Conservation (phyloP, 1,140 invertebrate genomes). For the Calosoma granatense region DNA sequence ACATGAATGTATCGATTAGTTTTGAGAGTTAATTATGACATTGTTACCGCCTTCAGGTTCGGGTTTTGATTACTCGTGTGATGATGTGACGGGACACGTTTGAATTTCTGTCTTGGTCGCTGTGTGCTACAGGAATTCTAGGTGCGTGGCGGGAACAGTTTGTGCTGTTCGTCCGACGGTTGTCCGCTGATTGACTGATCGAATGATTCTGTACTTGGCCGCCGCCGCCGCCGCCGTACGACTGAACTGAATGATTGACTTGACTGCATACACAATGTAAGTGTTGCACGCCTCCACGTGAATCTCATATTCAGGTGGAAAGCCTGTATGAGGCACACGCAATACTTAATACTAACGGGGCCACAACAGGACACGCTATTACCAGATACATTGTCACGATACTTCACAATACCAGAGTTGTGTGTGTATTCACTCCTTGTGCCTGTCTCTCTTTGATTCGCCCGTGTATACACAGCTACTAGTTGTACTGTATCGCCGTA, state of each 20-base stretch:
- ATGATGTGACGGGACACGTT: too few species aligned
- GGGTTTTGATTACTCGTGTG: too few species aligned
- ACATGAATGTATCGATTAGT: too few species aligned
- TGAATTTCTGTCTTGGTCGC: too few species aligned
- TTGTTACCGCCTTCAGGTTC: too few species aligned
- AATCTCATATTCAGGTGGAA: constrained; percentile 6
- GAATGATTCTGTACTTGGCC: neutral
- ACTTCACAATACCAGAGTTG: neutral
- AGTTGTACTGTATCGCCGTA: too few species aligned
- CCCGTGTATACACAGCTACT: neutral
- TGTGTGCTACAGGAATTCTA: too few species aligned
- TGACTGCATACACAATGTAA: neutral
- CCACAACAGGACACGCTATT: neutral
- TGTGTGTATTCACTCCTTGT: neutral
- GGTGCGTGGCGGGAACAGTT: too few species aligned
- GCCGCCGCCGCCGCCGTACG: too few species aligned
- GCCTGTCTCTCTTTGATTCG: neutral
- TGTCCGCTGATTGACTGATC: neutral
- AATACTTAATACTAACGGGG: constrained; percentile 5
- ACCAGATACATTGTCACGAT: neutral
- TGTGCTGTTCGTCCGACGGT: too few species aligned
- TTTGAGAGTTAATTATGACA: too few species aligned
- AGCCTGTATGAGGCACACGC: neutral
- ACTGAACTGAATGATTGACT: too few species aligned
- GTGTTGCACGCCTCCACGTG: constrained; percentile 1